Evolutionary conservation across 2,113 vertebrate species (phyloP).

Genomic region (Cranoglanis bouderius): DNA sequence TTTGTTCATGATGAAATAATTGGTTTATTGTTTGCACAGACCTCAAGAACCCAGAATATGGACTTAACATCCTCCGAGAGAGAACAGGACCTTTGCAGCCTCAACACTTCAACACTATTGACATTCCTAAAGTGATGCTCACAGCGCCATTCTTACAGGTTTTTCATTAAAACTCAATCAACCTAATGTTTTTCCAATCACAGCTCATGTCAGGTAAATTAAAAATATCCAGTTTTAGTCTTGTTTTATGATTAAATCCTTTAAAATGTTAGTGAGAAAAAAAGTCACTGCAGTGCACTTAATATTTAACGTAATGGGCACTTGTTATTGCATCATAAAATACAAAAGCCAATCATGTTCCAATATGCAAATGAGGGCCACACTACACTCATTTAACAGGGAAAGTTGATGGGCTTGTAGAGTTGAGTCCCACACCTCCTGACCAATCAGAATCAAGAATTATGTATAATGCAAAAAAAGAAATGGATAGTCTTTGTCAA

Average conservation of each 20-base stretch:
- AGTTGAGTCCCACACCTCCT: not conserved
- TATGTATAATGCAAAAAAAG: not conserved
- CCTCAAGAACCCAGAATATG: not conserved
- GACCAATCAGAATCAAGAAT: no score
- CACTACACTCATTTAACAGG: not conserved
- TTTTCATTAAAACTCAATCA: conserved; percentile 12
- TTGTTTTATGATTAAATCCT: not conserved
- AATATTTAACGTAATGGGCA: not conserved
- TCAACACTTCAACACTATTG: conserved; percentile 53
- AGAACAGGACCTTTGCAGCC: not conserved
- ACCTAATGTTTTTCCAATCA: not conserved
- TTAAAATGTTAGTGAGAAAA: no score
- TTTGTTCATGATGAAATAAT: not conserved
- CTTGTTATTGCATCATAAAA: not conserved
- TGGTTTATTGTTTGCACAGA: not conserved
- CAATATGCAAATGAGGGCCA: not conserved
- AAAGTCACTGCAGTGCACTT: not conserved
- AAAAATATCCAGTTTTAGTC: not conserved
- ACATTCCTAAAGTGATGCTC: conserved; percentile 63
- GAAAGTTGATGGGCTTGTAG: not conserved
- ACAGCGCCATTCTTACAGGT: conserved; percentile 72
- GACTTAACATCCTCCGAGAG: not conserved
- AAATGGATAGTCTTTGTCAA: not conserved
- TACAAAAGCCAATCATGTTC: not conserved
- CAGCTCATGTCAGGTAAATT: not conserved